These are phyloP conservation scores for Yoshiicerus persimilis DNA, from an alignment of 1,140 invertebrate species.

Conservation along the genomic window DNA sequence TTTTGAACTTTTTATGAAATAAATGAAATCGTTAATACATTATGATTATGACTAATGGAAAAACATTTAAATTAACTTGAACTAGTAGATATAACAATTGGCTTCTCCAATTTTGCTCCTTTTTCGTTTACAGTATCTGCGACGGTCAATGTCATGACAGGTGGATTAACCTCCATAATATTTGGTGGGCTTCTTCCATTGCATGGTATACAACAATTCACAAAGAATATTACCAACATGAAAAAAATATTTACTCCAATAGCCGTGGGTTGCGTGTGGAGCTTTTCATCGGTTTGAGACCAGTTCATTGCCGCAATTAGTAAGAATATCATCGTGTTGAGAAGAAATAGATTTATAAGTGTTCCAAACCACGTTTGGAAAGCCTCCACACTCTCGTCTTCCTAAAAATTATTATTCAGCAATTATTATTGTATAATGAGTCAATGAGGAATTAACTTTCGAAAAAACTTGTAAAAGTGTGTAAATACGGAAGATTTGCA, in stretches of 20 bases:
- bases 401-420: not conserved
- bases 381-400: not conserved
- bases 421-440: no score
- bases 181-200: not conserved
- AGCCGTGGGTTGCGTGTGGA: not conserved
- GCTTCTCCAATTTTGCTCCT: not conserved
- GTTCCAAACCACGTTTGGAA: not conserved
- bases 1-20: no score
- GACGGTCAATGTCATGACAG: no score
- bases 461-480: no score
- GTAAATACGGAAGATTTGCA: no score
- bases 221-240: not conserved
- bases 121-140: not conserved
- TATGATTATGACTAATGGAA: no score
- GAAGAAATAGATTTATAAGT: not conserved
- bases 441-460: no score
- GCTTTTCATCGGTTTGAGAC: not conserved
- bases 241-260: not conserved
- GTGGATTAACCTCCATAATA: not conserved
- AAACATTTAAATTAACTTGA: not conserved
- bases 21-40: no score
- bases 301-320: not conserved
- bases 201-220: not conserved
- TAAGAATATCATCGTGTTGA: not conserved
- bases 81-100: not conserved